Evolutionary conservation across 2,797 vertebrate species (phyloP), one percentile per base, ranked within the genome.

Genomic region (Dendrocincla tyrannina): DNA sequence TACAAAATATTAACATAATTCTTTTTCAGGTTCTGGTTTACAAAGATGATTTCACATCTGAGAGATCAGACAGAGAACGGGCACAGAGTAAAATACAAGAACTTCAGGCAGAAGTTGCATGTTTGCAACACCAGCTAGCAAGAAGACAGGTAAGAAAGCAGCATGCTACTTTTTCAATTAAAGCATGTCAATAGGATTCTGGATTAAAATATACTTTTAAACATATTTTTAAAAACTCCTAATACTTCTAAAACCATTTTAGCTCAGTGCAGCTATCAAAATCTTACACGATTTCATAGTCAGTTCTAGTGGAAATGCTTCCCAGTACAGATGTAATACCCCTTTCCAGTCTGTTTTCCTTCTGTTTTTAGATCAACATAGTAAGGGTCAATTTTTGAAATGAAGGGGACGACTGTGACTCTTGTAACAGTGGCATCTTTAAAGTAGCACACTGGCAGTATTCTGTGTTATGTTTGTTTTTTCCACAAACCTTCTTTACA

Each of bases 31-130:
- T 99, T 32, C 97, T 99, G 14, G 98, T 98, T 70, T 99, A 99
- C 89, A 96, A 98, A 44, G 99, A 99, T 0, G 99, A 99, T 95
- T 99, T 99, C 86, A 98, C 98, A 17, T 99, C 98, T 0, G 99
- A 99, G 91, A 98, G 99, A 64, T 98, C 98, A 0, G 99, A 99
- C 96, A 97, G 99, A 66, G 99, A 99, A 96, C 97, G 99, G 80
- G 99, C 99, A 5, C 99, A 99, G 85, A 97, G 98, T 62, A 97
- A 98, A 93, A 98, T 99, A 66, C 98, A 98, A 55, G 98, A 98
- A 76, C 98, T 99, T 55, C 98, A 99, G 92, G 98, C 98, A 55
- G 97, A 99, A 94, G 77, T 99, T 55, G 74, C 90, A 9, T 94
- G 97, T 88, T 95, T 99, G 58, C 98, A 98, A 85, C 97, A 98